Base-by-base conservation (phyloP, 2,797 vertebrate species). In the Apogon hyalosoma region DNA sequence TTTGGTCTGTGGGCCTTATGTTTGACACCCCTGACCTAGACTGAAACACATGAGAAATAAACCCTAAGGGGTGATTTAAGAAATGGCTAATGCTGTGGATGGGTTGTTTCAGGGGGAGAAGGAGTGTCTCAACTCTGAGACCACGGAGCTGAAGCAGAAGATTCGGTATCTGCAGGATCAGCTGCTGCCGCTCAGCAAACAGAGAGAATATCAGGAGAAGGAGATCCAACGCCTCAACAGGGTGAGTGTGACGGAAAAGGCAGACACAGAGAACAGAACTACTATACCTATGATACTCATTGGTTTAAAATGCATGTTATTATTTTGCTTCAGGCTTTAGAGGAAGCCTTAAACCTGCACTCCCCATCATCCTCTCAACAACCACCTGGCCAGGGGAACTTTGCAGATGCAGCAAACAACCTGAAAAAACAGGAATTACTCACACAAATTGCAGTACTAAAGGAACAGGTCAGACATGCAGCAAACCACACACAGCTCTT, bases 141-240 rank as follows among this genome's bases (percentile, higher is more conserved):
- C 95, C 70, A 93, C 93, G 16, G 97, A 98, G 76, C 90, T 98
- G 76, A 98, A 96, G 85, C 96, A 98, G 92, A 97, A 96, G 90
- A 89, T 97, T 82, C 95, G 94, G 53, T 95, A 95, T 83, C 93
- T 99, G 69, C 96, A 99, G 90, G 97, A 98, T 65, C 97, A 99
- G 88, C 94, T 98, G 85, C 88, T 93, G 31, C 96, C 97, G 0
- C 94, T 98, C 72, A 96, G 95, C 79, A 95, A 96, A 75, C 98
- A 99, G 87, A 92, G 96, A 11, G 97, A 99, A 38, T 98, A 97
- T 89, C 97, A 98, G 89, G 98, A 99, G 77, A 97, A 96, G 83
- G 98, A 99, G 93, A 99, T 99, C 84, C 95, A 97, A 69, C 92
- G 98, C 41, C 94, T 99, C 63, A 99, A 99, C 88, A 95, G 97